These are phyloP conservation scores for Drosophila borealis DNA, from an alignment of 2,888 invertebrate genomes.

Conservation along the genomic window DNA sequence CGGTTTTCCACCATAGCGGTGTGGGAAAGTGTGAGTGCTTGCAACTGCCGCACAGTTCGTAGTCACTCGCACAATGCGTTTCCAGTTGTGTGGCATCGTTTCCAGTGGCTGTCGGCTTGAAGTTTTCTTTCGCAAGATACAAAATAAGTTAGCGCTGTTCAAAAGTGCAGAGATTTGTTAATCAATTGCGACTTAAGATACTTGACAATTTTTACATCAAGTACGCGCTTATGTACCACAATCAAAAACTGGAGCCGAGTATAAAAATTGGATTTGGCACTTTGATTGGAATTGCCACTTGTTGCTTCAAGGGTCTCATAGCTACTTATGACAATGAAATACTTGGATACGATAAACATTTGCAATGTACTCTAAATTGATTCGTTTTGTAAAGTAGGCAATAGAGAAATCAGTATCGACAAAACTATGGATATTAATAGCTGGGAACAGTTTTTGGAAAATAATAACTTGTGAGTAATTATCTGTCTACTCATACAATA, in stretches of 20 bases:
- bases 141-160: conserved; percentile 16
- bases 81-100: conserved; percentile 74
- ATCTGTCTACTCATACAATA: background rate
- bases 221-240: too few relatives aligned
- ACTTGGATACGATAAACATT: background rate
- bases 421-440: conserved; percentile 48
- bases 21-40: conserved; percentile 28
- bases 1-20: conserved; percentile 54
- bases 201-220: background rate
- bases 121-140: conserved; percentile 51
- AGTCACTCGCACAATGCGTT: conserved; percentile 55
- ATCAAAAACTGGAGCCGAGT: background rate
- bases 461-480: conserved; percentile 70
- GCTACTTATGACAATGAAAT: background rate
- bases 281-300: conserved; percentile 15
- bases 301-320: conserved; percentile 14
- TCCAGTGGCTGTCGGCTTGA: conserved; percentile 60
- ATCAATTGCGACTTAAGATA: conserved; percentile 3
- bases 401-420: background rate
- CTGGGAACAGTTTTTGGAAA: conserved; percentile 68
- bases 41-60: conserved; percentile 61
- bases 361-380: background rate
- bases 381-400: background rate
- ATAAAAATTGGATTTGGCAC: background rate
- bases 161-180: conserved; percentile 6